These are phyloP conservation scores for Sinonovacula constricta DNA, from an alignment of 1,140 invertebrate genomes.

Conservation along the genomic window DNA sequence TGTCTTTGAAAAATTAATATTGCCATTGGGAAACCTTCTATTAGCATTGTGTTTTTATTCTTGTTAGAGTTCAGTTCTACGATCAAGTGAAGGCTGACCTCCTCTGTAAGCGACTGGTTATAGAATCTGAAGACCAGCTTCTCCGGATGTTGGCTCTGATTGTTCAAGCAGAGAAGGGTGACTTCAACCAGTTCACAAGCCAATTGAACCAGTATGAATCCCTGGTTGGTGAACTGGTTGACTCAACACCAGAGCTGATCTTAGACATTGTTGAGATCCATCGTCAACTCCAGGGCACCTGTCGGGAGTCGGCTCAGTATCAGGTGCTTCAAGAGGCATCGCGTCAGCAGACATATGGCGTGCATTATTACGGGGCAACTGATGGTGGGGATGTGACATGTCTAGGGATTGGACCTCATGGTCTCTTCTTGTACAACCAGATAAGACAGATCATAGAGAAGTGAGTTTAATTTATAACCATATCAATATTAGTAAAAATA, in stretches of 20 bases:
- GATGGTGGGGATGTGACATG: constrained; percentile 63
- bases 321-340: constrained; percentile 89
- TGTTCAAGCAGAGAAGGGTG: constrained; percentile 85
- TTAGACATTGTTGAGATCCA: constrained; percentile 65
- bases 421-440: constrained; percentile 84
- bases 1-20: too few relatives aligned
- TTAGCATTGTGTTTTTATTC: constrained; percentile 8
- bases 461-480: too few relatives aligned
- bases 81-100: constrained; percentile 88
- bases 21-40: too few relatives aligned
- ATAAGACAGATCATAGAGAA: constrained; percentile 64
- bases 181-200: constrained; percentile 73
- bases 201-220: constrained; percentile 58
- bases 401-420: constrained; percentile 89
- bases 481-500: too few relatives aligned
- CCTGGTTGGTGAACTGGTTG: constrained; percentile 41
- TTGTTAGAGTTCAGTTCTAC: constrained; percentile 89
- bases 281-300: constrained; percentile 78
- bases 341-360: constrained; percentile 88
- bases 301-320: constrained; percentile 85
- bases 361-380: constrained; percentile 89
- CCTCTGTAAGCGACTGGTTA: constrained; percentile 71
- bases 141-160: constrained; percentile 86
- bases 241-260: constrained; percentile 56
- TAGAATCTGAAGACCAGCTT: constrained; percentile 84